Evolutionary conservation across 2,888 invertebrate species (phyloP).

Genomic region (Meandrusa payeni): DNA sequence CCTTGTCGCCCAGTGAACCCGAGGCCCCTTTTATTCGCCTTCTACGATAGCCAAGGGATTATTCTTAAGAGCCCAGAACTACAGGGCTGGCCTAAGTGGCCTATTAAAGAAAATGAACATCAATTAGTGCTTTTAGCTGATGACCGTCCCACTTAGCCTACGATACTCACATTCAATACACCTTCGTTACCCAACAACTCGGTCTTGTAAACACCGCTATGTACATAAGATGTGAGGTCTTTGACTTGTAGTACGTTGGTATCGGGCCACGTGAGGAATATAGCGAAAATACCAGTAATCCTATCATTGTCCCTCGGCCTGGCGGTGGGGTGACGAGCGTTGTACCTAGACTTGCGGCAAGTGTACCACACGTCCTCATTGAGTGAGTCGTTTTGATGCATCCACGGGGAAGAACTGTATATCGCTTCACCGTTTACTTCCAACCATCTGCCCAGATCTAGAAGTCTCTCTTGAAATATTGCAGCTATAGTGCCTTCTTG

Average conservation of each 20-base stretch:
- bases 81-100: too few species aligned
- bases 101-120: too few species aligned
- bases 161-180: conserved; percentile 45
- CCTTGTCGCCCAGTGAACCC: too few species aligned
- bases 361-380: conserved; percentile 89
- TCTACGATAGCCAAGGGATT: too few species aligned
- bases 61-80: too few species aligned
- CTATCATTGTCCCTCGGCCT: conserved; percentile 36
- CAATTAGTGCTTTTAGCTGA: too few species aligned
- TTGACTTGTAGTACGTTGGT: conserved; percentile 62
- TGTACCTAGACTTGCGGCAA: conserved; percentile 42
- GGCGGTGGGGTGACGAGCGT: conserved; percentile 41
- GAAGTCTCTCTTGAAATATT: conserved; percentile 92
- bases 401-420: conserved; percentile 89
- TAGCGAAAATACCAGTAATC: conserved; percentile 82
- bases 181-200: conserved; percentile 50
- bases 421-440: conserved; percentile 93
- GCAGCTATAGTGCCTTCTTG: conserved; percentile 92
- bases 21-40: too few species aligned
- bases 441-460: conserved; percentile 90
- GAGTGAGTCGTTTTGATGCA: conserved; percentile 88
- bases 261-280: conserved; percentile 85
- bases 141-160: conserved; percentile 23
- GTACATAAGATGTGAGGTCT: conserved; percentile 44
- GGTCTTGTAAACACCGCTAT: conserved; percentile 42